Evolutionary conservation across 2,888 invertebrate genomes (phyloP), one percentile per base, ranked within the genome.

Genomic region (Plagiodera versicolora): DNA sequence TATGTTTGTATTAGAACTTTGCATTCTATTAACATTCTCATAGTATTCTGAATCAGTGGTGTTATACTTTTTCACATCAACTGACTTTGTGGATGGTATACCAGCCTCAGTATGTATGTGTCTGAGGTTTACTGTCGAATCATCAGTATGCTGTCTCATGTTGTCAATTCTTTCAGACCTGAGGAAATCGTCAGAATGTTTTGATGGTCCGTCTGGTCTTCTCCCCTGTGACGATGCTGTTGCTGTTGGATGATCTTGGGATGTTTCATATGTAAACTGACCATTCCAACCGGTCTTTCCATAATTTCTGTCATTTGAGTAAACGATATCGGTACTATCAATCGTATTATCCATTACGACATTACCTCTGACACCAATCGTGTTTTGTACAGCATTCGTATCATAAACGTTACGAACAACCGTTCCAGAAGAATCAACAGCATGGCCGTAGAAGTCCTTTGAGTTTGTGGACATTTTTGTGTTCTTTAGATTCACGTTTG

Each of bases 271-370:
- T 9, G 72, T 72, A 58, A 80, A 80, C 58, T 76, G 65, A 19
- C 80, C 81, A 67, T 80, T 79, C 80, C 81, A 80, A 5, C 77
- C 79, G 30, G 77, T 76, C 69, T 81, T 82, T 24, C 79, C 79
- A 63, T 79, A 79, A 58, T 74, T 77, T 49, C 78, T 70, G 53
- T 80, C 79, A 67, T 79, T 77, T 39, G 79, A 79, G 67, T 75
- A 79, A 50, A 79, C 67, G 20, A 77, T 66, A 68, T 80, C 77
- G 28, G 72, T 78, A n/a, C 72, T 69, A 71, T 84, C 83, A 67
- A 81, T 81, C 58, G 81, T 73, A 51, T 67, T 64, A 69, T 83
- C 83, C 72, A 81, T 80, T 69, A 83, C 80, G 67, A 85, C 82
- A 46, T 77, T 82, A 4, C 81, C 81, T 64, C 59, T 73, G n/a